Evolutionary conservation across 2,888 invertebrate genomes (phyloP).

Genomic region (Auanema sp.): DNA sequence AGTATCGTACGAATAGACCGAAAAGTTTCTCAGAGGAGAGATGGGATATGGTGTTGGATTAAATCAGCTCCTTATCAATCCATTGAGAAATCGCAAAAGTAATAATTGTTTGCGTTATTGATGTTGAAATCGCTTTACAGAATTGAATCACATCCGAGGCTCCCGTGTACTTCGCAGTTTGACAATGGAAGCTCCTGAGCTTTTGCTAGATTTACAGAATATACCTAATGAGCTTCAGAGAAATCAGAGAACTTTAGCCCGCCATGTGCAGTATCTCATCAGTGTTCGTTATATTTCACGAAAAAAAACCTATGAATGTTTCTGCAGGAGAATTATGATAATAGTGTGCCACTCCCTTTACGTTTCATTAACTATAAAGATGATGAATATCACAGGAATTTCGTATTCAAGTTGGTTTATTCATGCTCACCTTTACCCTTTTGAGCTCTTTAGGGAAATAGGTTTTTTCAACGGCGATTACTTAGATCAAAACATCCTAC

Average conservation of each 20-base stretch:
- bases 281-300: constrained; percentile 29
- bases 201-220: constrained; percentile 38
- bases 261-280: constrained; percentile 43
- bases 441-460: constrained; percentile 13
- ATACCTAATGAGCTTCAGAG: constrained; percentile 12
- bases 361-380: no score
- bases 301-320: no score
- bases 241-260: constrained; percentile 24
- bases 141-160: constrained; percentile 27
- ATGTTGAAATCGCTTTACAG: constrained; percentile 15
- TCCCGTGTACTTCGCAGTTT: constrained; percentile 21
- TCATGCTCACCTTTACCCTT: not conserved
- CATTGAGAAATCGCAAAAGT: constrained; percentile 36
- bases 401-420: not conserved
- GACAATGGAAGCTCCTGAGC: constrained; percentile 23
- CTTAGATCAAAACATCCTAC: constrained; percentile 23
- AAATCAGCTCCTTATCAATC: constrained; percentile 42
- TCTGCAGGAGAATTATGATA: no score
- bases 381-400: no score
- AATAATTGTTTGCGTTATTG: constrained; percentile 6
- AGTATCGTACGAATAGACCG: constrained; percentile 9
- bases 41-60: constrained; percentile 54
- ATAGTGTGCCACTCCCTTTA: no score
- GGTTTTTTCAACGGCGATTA: constrained; percentile 23
- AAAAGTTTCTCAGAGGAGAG: constrained; percentile 33